These are phyloP conservation scores for Leptodactylus fallax DNA, from an alignment of 2,797 vertebrate species.

Conservation along the genomic window DNA sequence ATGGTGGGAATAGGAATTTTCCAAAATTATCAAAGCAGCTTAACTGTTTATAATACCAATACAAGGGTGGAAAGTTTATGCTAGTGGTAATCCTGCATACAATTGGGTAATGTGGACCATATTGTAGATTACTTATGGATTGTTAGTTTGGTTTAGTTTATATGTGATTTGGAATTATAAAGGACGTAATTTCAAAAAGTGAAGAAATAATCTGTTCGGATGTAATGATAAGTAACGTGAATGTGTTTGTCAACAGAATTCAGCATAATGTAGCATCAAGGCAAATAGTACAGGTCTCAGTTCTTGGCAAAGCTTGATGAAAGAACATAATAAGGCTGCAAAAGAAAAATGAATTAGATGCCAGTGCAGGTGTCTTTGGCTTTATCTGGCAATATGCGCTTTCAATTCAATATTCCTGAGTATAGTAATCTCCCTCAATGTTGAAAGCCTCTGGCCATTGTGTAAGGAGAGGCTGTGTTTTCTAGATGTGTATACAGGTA, in stretches of 20 bases:
- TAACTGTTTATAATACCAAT: too few species aligned
- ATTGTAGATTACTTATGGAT: background rate
- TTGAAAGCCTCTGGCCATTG: slow-evolving; percentile 27
- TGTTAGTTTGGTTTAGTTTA: background rate
- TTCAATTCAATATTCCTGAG: slow-evolving; percentile 28
- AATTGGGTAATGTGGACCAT: background rate
- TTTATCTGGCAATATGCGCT: slow-evolving; percentile 32
- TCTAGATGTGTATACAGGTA: slow-evolving; percentile 15
- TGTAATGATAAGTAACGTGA: slow-evolving; percentile 7
- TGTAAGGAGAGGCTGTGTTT: background rate
- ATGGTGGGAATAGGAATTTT: too few species aligned
- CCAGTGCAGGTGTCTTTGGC: slow-evolving; percentile 18
- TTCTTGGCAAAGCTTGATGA: slow-evolving; percentile 7
- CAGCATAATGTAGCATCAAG: slow-evolving; percentile 5
- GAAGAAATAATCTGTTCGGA: background rate
- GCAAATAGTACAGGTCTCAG: background rate
- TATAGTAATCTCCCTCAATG: slow-evolving; percentile 12
- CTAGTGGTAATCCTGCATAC: background rate
- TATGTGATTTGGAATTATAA: background rate
- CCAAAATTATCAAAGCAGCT: background rate
- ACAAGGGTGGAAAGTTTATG: background rate
- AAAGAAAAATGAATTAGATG: slow-evolving; percentile 3
- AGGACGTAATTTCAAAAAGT: background rate
- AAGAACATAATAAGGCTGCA: slow-evolving; percentile 24
- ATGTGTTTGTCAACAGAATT: slow-evolving; percentile 25